phyloP scores from a whole-genome alignment of 2,888 invertebrate species.

The Synergus itoensis region DNA sequence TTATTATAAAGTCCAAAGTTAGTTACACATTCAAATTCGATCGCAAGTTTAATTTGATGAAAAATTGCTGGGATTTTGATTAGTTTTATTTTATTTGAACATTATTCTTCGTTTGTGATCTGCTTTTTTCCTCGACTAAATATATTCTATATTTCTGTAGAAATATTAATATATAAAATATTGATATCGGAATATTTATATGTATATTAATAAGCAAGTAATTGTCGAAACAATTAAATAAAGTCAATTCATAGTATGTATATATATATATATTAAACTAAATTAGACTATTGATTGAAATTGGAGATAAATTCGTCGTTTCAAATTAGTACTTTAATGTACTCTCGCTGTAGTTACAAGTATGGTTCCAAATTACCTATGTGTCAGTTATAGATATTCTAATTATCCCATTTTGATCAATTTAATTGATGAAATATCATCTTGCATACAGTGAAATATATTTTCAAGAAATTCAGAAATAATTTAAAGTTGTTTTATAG shows the following conservation, averaged over 20 bases:
- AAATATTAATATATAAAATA: not conserved
- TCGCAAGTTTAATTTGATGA: too few relatives aligned
- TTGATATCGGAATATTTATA: not conserved
- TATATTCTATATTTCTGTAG: too few relatives aligned
- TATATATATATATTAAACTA: not conserved
- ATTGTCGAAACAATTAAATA: not conserved
- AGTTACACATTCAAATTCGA: too few relatives aligned
- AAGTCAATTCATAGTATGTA: not conserved
- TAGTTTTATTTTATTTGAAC: too few relatives aligned
- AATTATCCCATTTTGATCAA: not conserved
- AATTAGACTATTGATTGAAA: not conserved
- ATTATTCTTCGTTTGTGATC: too few relatives aligned
- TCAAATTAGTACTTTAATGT: not conserved
- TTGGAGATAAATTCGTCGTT: not conserved
- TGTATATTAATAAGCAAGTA: not conserved
- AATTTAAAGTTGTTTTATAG: not conserved
- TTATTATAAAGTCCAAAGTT: not conserved
- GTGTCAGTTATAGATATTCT: constrained; percentile 1
- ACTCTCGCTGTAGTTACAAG: not conserved
- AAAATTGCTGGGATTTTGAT: too few relatives aligned
- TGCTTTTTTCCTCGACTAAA: too few relatives aligned
- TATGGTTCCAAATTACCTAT: not conserved
- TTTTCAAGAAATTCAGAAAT: not conserved
- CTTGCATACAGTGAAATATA: not conserved
- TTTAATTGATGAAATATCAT: not conserved